Conservation (phyloP, 2,888 invertebrate genomes). For the Boloria selene region DNA sequence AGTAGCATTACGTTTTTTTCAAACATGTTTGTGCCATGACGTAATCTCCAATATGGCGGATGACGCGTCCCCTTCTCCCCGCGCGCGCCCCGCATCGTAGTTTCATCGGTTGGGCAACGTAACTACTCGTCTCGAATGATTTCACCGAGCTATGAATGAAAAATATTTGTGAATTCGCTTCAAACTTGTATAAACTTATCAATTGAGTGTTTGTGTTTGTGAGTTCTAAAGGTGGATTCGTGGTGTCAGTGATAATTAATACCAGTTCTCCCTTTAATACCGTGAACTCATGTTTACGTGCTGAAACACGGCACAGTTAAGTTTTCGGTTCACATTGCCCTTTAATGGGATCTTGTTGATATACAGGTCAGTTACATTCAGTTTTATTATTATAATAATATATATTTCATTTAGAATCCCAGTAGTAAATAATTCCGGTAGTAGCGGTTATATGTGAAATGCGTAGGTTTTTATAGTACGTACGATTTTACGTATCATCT, state of each 20-base stretch:
- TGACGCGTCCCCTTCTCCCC: conserved; percentile 74
- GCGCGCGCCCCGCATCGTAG: conserved; percentile 51
- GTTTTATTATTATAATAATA: conserved; percentile 4
- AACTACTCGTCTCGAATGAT: conserved; percentile 68
- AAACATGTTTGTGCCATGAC: conserved; percentile 56
- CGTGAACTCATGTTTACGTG: conserved; percentile 78
- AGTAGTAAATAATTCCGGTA: too few species aligned
- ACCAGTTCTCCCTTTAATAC: conserved; percentile 71
- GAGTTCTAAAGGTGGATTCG: conserved; percentile 45
- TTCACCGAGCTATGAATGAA: conserved; percentile 77
- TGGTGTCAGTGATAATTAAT: conserved; percentile 49
- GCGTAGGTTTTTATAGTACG: conserved; percentile 3
- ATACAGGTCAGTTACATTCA: conserved; percentile 60
- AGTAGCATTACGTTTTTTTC: conserved; percentile 9
- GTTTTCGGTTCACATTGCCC: conserved; percentile 57
- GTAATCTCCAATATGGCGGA: conserved; percentile 80
- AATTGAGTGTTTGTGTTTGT: conserved; percentile 55
- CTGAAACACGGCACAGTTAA: conserved; percentile 62
- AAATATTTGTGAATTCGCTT: conserved; percentile 60
- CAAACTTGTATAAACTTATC: conserved; percentile 57
- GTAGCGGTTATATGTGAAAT: not conserved
- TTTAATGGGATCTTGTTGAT: conserved; percentile 81
- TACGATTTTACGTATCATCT: not conserved
- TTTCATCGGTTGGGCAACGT: conserved; percentile 59
- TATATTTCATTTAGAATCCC: not conserved